Base-by-base conservation (phyloP, 2,797 vertebrate species). In the Pipistrellus pygmaeus region DNA sequence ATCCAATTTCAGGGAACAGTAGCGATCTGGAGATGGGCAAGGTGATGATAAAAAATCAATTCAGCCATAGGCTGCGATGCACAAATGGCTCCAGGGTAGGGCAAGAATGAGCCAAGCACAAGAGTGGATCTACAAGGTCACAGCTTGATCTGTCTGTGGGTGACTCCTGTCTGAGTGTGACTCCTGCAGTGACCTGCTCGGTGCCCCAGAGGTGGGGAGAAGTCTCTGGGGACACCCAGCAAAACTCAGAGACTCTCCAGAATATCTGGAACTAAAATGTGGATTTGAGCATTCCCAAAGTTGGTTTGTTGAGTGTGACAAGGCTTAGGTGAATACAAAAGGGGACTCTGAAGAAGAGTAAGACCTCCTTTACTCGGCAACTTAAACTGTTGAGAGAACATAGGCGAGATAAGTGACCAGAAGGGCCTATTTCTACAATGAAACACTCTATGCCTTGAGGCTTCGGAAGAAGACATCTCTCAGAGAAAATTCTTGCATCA, bases 1-100 rank as follows among this genome's bases (percentile, higher is more conserved):
- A 81, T 97, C 96, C 95, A 96, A 97, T 98, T 98, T 98, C 97
- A 97, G 96, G 97, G 81, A 97, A 94, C 96, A 94, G 93, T 57
- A 57, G 91, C 72, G 95, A 97, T 90, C 94, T 96, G 48, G 51
- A 97, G 95, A 97, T 91, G 93, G 96, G 96, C 93, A 72, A 96
- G 77, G 94, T 17, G 95, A 88, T 85, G 90, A 81, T 90, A 95
- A 96, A 95, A 97, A 96, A 97, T 97, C 97, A 97, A 94, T 97
- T 94, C 78, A 48, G 75, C 94, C 87, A 35, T 95, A 95, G 95
- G 93, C 96, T 97, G 95, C 95, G 96, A 97, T 92, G 87, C 62
- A 66, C 93, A 85, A 95, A 95, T 85, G 89, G 71, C 55, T 97
- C 87, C 89, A 87, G 97, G 95, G 96, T 75, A 93, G 93, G 90